phyloP scores from a whole-genome alignment of 2,113 vertebrate species.

The rabbit (Oryctolagus cuniculus) region mOryCun1.1 NC_091448.1:59946501-59947000 shows the following conservation, averaged over 20 bases:
- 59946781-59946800: not conserved
- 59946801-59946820: conserved; percentile 35
- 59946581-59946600: conserved; percentile 54
- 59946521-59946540: conserved; percentile 12
- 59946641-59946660: not conserved
- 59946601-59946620: conserved; percentile 6
- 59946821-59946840: not conserved
- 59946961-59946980: conserved; percentile 57
- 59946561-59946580: conserved; percentile 68
- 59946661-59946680: not conserved
- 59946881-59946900: not conserved
- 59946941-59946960: not conserved
- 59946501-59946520: not conserved
- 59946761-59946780: not conserved
- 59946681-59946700: not conserved
- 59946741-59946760: not conserved
- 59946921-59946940: too few species aligned
- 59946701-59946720: conserved; percentile 32
- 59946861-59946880: not conserved
- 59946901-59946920: not conserved
- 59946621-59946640: conserved; percentile 29
- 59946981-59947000: conserved; percentile 90
- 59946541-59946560: not conserved
- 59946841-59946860: not conserved
- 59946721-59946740: not conserved